Evolutionary conservation across 2,113 vertebrate species (phyloP).

Genomic region (Glaucidium brasilianum): DNA sequence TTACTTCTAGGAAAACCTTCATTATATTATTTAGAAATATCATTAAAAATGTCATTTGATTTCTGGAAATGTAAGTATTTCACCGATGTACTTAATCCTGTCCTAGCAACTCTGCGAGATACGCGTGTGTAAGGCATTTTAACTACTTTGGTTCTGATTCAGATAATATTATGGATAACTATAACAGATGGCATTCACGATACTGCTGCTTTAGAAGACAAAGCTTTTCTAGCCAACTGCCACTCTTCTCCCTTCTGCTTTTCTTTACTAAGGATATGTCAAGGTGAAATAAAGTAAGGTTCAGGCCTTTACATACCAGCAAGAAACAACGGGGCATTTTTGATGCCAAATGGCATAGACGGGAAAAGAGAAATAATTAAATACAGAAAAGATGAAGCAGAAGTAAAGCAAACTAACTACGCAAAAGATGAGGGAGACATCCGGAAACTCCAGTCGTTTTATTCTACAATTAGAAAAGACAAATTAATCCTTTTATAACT

Average conservation of each 20-base stretch:
- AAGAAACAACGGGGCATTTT: not conserved
- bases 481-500: not conserved
- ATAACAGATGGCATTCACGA: slow-evolving; percentile 15
- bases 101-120: not conserved
- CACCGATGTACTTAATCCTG: not conserved
- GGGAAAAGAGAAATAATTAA: not conserved
- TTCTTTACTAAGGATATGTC: slow-evolving; percentile 11
- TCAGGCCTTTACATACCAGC: not conserved
- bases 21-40: not conserved
- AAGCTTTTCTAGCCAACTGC: slow-evolving; percentile 30
- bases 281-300: slow-evolving; percentile 37
- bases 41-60: not conserved
- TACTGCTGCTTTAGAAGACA: slow-evolving; percentile 25
- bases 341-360: not conserved
- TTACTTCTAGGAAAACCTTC: not conserved
- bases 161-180: not conserved
- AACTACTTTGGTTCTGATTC: not conserved
- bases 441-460: not conserved
- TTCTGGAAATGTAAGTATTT: not conserved
- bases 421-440: not conserved
- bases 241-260: slow-evolving; percentile 30
- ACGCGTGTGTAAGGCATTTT: fast-evolving
- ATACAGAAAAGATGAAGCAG: not conserved
- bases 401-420: not conserved
- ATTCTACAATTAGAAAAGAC: not conserved